Base-by-base conservation (phyloP, 2,113 vertebrate species). In the Mystacornis crossleyi region DNA sequence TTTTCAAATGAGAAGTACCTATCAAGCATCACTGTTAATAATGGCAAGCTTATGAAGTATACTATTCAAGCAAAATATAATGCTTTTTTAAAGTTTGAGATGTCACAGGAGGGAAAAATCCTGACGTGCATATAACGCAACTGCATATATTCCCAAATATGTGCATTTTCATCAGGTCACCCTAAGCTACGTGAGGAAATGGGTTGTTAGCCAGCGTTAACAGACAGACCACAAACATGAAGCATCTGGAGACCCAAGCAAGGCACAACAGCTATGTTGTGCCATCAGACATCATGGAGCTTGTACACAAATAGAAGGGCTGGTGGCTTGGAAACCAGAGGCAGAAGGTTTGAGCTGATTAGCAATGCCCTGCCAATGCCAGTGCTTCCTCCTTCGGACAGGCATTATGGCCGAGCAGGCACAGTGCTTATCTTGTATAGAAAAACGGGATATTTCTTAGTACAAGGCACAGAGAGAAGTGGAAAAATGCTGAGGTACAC, bases 281-380 rank as follows among this genome's bases (percentile, higher is more conserved):
- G 58, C 31, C 65, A 18, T n/a, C 40, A 72, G 45, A 66, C 55
- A 58, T 40, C 24, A 29, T n/a, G 66, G 47, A 54, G 50, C 72
- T 66, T 55, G 15, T 61, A 70, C 72, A 25, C 47, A 87, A 96
- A 93, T 78, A 94, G 75, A 75, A 78, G 34, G 18, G 24, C 50
- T 93, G 55, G 64, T 82, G 79, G 50, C 69, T 85, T 89, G 83
- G 48, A 55, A 91, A 31, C 72, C 69, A 64, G 67, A 81, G 31
- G 28, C 90, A 94, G 89, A 89, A 91, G 73, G 62, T 60, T 38
- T 47, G 70, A 82, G 62, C 81, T 90, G 81, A 95, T 93, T 83
- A 86, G 81, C 18, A 40, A 51, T 47, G 40, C 45, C 54, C 79
- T 79, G 48, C 8, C 18, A 4, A 10, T 43, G 36, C 40, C 57